Evolutionary conservation across 2,888 invertebrate genomes (phyloP).

Genomic region (Fragum whitleyi): DNA sequence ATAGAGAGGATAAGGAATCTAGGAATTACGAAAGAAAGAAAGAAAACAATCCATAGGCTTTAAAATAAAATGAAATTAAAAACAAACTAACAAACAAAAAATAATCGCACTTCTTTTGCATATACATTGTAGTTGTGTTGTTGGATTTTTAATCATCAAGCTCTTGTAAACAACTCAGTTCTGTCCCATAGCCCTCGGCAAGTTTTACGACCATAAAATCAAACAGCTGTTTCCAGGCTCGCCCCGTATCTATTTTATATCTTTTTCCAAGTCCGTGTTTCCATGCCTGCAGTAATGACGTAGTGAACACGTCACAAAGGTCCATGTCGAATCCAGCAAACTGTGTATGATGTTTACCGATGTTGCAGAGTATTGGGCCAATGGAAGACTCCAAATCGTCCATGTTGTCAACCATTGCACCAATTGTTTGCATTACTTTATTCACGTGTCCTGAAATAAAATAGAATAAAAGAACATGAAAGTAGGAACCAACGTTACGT

Average conservation of each 20-base stretch:
- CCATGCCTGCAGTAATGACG: not conserved
- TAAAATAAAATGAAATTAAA: no score
- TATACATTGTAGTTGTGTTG: no score
- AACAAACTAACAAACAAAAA: no score
- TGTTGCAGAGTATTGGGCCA: not conserved
- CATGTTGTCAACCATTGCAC: conserved; percentile 5
- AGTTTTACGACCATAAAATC: conserved; percentile 4
- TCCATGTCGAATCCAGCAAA: not conserved
- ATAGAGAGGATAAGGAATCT: no score
- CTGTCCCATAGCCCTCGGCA: not conserved
- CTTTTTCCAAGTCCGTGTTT: not conserved
- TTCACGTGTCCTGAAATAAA: not conserved
- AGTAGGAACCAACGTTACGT: no score
- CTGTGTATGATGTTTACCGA: not conserved
- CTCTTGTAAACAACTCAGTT: not conserved
- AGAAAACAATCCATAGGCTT: no score
- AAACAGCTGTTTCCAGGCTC: conserved; percentile 9
- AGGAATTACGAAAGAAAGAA: no score
- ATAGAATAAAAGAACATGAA: no score
- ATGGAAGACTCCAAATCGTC: not conserved
- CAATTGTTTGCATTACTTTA: conserved; percentile 13
- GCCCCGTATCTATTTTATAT: not conserved
- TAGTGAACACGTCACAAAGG: conserved; percentile 5
- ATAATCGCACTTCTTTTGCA: no score
- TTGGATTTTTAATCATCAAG: not conserved